Conservation (phyloP, 2,888 invertebrate genomes). For the Drosophila merina region DNA sequence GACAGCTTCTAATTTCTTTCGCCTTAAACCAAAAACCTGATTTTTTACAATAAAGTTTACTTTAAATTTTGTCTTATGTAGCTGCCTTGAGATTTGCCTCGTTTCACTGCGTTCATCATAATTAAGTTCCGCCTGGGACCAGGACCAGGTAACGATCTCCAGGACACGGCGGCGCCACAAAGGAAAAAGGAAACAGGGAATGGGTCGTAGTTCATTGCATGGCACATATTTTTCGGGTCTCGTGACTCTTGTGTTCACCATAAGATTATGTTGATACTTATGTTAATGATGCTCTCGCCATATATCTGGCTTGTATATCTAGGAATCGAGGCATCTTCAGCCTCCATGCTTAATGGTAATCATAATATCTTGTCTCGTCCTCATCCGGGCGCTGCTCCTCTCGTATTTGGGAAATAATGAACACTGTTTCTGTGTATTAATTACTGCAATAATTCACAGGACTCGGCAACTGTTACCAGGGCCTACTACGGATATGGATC, state of each 20-base stretch:
- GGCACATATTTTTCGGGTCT: slow-evolving; percentile 35
- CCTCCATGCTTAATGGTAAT: slow-evolving; percentile 59
- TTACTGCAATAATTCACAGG: slow-evolving; percentile 73
- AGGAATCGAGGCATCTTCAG: slow-evolving; percentile 26
- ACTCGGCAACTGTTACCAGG: slow-evolving; percentile 39
- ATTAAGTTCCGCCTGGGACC: slow-evolving; percentile 55
- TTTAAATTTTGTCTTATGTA: neutral
- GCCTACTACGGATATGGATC: slow-evolving; percentile 13
- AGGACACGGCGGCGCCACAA: slow-evolving; percentile 2
- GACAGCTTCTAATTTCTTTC: fast-evolving
- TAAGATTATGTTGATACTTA: slow-evolving; percentile 61
- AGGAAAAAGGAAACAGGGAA: neutral
- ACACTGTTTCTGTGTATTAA: slow-evolving; percentile 68
- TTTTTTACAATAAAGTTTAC: neutral
- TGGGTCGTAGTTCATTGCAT: slow-evolving; percentile 54
- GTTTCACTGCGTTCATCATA: slow-evolving; percentile 57
- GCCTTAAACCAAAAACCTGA: neutral
- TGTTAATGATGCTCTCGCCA: slow-evolving; percentile 57
- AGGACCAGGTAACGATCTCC: slow-evolving; percentile 14
- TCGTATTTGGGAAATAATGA: slow-evolving; percentile 62
- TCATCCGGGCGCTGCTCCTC: slow-evolving; percentile 3
- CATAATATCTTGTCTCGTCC: slow-evolving; percentile 35
- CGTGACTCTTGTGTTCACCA: slow-evolving; percentile 46
- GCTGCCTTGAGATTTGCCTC: slow-evolving; percentile 42
- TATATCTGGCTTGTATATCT: slow-evolving; percentile 33